These are phyloP conservation scores for Lagopus muta DNA, from an alignment of 2,113 vertebrate genomes.

Conservation along the genomic window DNA sequence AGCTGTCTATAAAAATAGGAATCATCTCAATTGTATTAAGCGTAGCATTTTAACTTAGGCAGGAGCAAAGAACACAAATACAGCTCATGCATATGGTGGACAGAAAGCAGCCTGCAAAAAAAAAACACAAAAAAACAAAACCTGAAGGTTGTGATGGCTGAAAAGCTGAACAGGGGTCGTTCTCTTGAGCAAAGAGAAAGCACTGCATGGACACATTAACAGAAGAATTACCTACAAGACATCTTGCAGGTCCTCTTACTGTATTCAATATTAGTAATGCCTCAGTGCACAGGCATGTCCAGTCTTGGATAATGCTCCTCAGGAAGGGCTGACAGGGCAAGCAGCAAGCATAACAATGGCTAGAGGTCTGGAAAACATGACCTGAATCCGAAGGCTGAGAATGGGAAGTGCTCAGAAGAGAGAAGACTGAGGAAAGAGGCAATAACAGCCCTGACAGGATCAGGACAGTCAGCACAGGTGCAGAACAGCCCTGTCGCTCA, in stretches of 20 bases:
- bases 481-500: background rate
- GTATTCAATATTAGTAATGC: background rate
- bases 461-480: background rate
- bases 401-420: background rate
- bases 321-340: background rate
- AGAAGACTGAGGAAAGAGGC: background rate
- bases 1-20: slow-evolving; percentile 39
- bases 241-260: background rate
- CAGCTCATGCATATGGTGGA: background rate
- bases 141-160: slow-evolving; percentile 6
- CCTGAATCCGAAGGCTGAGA: background rate
- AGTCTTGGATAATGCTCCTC: background rate
- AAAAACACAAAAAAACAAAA: background rate
- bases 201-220: background rate
- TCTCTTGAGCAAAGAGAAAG: background rate
- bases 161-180: background rate
- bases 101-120: background rate
- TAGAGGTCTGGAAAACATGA: background rate
- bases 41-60: background rate
- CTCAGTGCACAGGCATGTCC: background rate
- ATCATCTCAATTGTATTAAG: background rate
- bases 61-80: background rate
- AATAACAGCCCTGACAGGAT: background rate
- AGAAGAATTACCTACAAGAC: slow-evolving; percentile 5
- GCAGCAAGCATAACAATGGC: background rate